Evolutionary conservation across 2,113 vertebrate genomes (phyloP).

Genomic region (Oncorhynchus masou): DNA sequence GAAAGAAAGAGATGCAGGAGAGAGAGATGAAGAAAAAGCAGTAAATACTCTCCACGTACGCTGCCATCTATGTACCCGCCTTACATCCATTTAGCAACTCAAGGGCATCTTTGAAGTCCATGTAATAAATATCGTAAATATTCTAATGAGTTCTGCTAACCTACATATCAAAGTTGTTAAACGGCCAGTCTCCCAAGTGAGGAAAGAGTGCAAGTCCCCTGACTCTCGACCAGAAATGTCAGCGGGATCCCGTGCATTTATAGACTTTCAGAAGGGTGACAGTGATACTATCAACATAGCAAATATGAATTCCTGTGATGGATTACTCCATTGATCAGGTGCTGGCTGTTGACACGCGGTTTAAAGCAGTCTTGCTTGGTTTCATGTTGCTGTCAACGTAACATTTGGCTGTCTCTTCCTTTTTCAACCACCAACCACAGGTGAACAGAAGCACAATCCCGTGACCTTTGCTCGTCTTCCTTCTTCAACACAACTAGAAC

Average conservation of each 20-base stretch:
- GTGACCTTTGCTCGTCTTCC: not conserved
- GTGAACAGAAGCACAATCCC: not conserved
- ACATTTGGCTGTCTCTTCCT: not conserved
- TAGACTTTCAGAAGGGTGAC: not conserved
- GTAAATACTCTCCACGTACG: not conserved
- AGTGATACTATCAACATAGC: not conserved
- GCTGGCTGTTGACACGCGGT: not conserved
- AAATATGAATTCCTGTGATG: not conserved
- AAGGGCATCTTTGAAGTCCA: conserved; percentile 27
- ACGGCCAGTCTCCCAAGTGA: not conserved
- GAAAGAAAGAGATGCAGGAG: not conserved
- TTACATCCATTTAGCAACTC: conserved; percentile 3
- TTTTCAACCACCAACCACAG: not conserved
- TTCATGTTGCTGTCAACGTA: not conserved
- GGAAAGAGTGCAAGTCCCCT: not conserved
- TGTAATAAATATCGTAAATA: conserved; percentile 7
- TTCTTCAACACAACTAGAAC: not conserved
- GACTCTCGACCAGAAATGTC: not conserved
- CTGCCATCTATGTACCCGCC: not conserved
- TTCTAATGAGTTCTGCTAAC: conserved; percentile 10
- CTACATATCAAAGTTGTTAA: conserved; percentile 18
- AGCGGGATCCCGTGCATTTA: not conserved
- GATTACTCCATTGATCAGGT: not conserved
- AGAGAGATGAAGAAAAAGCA: too few relatives aligned
- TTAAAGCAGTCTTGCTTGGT: not conserved